Evolutionary conservation across 2,797 vertebrate genomes (phyloP), one percentile per base, ranked within the genome.

Genomic region (Ceyx erithaca): DNA sequence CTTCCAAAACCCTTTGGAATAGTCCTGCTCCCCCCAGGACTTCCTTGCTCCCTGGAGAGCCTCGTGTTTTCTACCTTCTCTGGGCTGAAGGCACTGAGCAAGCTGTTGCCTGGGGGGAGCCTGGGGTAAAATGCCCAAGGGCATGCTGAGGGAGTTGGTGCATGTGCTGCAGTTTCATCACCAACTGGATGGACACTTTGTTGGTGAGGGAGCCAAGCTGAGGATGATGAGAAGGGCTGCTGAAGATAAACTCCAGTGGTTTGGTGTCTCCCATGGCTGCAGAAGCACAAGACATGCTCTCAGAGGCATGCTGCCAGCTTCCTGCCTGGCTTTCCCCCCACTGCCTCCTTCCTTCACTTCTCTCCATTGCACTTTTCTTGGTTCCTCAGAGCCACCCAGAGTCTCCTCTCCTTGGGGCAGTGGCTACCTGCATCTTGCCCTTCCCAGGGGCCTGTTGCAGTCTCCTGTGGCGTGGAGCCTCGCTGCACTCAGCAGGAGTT

Each of bases 401-500:
- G 69, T 57, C 73, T 85, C 72, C 69, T 57, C 10, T 72, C 48
- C 83, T 76, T 1, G 3, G 28, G 49, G 82, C 80, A 85, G 61
- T 0, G 0, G 54, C 78, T 88, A 49, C 20, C 55, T 43, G 54
- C 0, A 5, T 63, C 78, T 58, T 81, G 86, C 89, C 86, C 59
- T 93, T 79, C 86, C 78, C 22, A 1, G 75, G 35, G 22, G 55
- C 70, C 78, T 20, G 46, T 4, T 48, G 55, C 62, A 64, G 31
- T 20, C 68, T 96, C 43, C 43, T 0, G 2, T 80, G 85, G 95
- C 73, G 45, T 0, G 0, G 69, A 96, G 66, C 59, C 85, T n/a
- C 87, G 86, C 91, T 90, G 86, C 4, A 55, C 92, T 95, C 84
- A 92, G 92, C 92, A 84, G 73, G n/a, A 94, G 66, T 69, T 68